Conservation (phyloP, 2,888 invertebrate genomes). For the Drosophila fulvimacula region DNA sequence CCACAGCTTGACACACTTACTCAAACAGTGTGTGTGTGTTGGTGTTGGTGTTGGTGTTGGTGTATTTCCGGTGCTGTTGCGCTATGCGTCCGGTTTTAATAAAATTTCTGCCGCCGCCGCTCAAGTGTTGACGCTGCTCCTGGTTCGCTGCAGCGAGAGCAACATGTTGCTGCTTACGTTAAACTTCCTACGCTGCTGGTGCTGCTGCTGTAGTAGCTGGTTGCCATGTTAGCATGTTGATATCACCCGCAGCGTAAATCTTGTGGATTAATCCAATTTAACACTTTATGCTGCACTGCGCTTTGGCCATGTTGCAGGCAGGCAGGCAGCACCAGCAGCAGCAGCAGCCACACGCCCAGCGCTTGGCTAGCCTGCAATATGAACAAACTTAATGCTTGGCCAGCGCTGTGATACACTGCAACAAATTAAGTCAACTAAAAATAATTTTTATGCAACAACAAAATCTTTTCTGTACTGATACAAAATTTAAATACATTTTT, state of each 20-base stretch:
- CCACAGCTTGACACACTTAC: constrained; percentile 68
- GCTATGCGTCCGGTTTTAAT: constrained; percentile 81
- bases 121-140: constrained; percentile 60
- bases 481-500: not conserved
- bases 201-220: constrained; percentile 29
- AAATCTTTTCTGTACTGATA: not conserved
- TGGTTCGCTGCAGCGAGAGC: constrained; percentile 44
- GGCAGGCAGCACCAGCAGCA: constrained; percentile 14
- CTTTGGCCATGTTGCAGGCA: constrained; percentile 62
- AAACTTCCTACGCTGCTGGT: constrained; percentile 33
- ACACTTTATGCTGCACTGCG: constrained; percentile 81
- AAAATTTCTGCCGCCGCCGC: constrained; percentile 65
- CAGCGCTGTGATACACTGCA: constrained; percentile 40
- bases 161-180: constrained; percentile 64
- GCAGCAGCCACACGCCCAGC: constrained; percentile 9
- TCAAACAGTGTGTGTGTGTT: constrained; percentile 6
- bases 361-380: constrained; percentile 38
- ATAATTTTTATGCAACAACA: not conserved
- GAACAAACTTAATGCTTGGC: constrained; percentile 43
- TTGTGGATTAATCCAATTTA: constrained; percentile 84
- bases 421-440: not conserved
- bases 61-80: constrained; percentile 79
- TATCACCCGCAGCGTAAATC: constrained; percentile 84
- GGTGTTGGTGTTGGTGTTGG: constrained; percentile 23
- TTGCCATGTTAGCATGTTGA: constrained; percentile 72